Evolutionary conservation across 2,113 vertebrate genomes (phyloP).

Genomic region (Oreochromis niloticus): DNA sequence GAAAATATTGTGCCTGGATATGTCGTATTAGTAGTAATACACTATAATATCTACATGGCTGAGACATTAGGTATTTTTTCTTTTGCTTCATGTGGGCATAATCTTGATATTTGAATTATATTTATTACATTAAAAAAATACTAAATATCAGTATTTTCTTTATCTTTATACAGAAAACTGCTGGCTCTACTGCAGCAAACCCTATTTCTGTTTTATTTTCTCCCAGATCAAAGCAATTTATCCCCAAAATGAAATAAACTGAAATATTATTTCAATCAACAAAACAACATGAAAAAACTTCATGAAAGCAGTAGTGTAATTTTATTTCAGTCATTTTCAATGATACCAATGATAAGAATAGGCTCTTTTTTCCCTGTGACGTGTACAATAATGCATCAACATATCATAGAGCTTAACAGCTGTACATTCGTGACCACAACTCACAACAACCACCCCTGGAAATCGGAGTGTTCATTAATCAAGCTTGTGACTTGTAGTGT

Average conservation of each 20-base stretch:
- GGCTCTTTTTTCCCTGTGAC: background rate
- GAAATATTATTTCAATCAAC: background rate
- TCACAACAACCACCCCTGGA: constrained; percentile 2
- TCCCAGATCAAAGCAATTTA: background rate
- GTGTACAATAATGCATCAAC: constrained; percentile 16
- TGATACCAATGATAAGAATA: constrained; percentile 39
- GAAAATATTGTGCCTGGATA: background rate
- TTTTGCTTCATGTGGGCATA: background rate
- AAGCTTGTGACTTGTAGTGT: constrained; percentile 16
- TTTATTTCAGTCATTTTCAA: constrained; percentile 15
- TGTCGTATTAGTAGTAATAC: background rate
- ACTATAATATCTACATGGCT: background rate
- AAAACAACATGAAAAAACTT: background rate
- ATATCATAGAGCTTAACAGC: constrained; percentile 11
- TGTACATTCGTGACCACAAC: constrained; percentile 48
- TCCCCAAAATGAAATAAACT: background rate
- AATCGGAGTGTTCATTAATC: background rate
- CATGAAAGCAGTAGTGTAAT: background rate
- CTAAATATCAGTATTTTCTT: background rate
- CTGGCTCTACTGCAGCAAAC: background rate
- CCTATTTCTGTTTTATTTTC: background rate
- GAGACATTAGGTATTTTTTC: background rate
- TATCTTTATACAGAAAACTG: background rate
- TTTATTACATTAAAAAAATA: background rate
- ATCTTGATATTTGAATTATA: background rate